Percentiles rank a stretch among this genome's conserved stretches.
These are phyloP conservation scores for Ecliptopera silaceata DNA, from an alignment of 2,888 invertebrate species.

Conservation along the genomic window DNA sequence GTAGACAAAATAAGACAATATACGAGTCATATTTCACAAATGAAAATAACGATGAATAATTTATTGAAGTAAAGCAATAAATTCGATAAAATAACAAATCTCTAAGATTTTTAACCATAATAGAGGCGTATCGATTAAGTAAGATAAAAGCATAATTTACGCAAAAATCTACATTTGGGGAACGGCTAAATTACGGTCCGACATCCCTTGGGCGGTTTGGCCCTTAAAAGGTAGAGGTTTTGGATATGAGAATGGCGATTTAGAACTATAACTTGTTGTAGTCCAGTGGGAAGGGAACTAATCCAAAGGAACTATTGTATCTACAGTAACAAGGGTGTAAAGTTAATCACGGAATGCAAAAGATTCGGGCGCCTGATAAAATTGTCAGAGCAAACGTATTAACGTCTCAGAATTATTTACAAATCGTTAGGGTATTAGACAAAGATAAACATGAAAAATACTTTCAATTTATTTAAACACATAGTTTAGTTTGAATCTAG, in stretches of 20 bases:
- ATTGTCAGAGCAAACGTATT: background rate
- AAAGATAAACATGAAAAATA: too few relatives aligned
- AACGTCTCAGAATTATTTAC: too few relatives aligned
- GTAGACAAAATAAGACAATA: too few relatives aligned
- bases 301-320: background rate
- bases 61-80: too few relatives aligned
- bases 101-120: slow-evolving; percentile 7
- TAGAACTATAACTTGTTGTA: background rate
- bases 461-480: too few relatives aligned
- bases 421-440: too few relatives aligned
- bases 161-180: slow-evolving; percentile 31
- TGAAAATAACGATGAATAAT: too few relatives aligned
- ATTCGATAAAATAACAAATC: too few relatives aligned
- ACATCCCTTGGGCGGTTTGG: slow-evolving; percentile 21
- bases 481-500: too few relatives aligned
- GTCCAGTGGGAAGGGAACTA: slow-evolving; percentile 5
- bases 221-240: slow-evolving; percentile 16
- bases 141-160: slow-evolving; percentile 32
- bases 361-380: background rate
- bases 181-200: slow-evolving; percentile 29
- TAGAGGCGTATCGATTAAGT: slow-evolving; percentile 19
- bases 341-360: too few relatives aligned
- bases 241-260: slow-evolving; percentile 7
- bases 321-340: background rate
- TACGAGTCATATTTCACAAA: too few relatives aligned